phyloP scores from a whole-genome alignment of 1,140 invertebrate genomes.

The Arion vulgaris region DNA sequence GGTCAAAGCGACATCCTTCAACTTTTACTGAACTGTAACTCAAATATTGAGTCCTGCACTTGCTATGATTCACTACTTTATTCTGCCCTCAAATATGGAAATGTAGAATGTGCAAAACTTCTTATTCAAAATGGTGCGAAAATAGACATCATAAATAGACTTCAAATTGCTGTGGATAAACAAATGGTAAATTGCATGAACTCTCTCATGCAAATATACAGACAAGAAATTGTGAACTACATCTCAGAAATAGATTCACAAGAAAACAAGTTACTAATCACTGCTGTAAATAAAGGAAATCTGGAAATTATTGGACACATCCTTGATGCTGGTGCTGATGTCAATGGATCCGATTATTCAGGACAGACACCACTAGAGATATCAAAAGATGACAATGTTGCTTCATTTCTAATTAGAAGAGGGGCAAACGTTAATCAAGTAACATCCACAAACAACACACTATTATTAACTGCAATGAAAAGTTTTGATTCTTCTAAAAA shows the following conservation, averaged over 20 bases:
- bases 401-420: not conserved
- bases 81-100: not conserved
- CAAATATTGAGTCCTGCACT: not conserved
- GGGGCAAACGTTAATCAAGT: constrained; percentile 3
- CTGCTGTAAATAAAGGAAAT: not conserved
- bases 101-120: not conserved
- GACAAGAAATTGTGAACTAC: not conserved
- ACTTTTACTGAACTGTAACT: not conserved
- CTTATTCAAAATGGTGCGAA: not conserved
- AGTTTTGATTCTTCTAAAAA: not conserved
- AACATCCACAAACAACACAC: too few relatives aligned
- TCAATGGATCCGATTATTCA: not conserved
- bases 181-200: not conserved
- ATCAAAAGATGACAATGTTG: not conserved
- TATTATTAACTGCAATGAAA: too few relatives aligned
- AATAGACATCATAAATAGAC: not conserved
- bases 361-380: not conserved
- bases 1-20: not conserved
- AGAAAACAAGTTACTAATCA: not conserved
- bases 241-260: not conserved
- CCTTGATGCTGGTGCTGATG: not conserved
- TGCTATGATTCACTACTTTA: not conserved
- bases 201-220: not conserved
- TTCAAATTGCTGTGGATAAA: not conserved
- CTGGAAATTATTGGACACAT: not conserved